These are phyloP conservation scores for Salvelinus alpinus DNA, from an alignment of 2,113 vertebrate species.

Conservation along the genomic window DNA sequence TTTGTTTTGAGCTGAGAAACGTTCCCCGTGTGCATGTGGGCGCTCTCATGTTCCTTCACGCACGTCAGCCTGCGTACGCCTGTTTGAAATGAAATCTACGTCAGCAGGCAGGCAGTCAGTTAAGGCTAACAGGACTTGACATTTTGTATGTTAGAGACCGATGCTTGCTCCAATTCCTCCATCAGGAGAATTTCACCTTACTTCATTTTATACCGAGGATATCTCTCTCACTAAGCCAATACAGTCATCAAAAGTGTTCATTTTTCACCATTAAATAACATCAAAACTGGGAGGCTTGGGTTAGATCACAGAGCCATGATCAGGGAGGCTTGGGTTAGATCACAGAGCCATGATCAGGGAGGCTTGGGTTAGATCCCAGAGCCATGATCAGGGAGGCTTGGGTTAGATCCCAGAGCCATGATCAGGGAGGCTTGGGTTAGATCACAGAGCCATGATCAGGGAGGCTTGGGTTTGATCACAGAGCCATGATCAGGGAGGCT, in stretches of 20 bases:
- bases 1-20: slow-evolving; percentile 16
- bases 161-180: slow-evolving; percentile 64
- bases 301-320: slow-evolving; percentile 27
- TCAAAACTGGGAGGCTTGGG: background rate
- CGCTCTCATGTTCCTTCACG: slow-evolving; percentile 32
- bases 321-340: slow-evolving; percentile 23
- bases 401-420: background rate
- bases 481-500: background rate
- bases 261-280: background rate
- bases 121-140: slow-evolving; percentile 72
- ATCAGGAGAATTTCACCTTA: slow-evolving; percentile 43
- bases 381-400: background rate
- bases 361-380: too few relatives aligned
- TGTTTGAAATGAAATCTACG: slow-evolving; percentile 68
- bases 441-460: background rate
- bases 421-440: background rate
- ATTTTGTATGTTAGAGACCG: slow-evolving; percentile 65
- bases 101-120: slow-evolving; percentile 67
- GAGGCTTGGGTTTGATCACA: too few relatives aligned
- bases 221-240: slow-evolving; percentile 26
- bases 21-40: slow-evolving; percentile 16
- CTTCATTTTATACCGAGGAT: slow-evolving; percentile 49
- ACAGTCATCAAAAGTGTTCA: slow-evolving; percentile 27
- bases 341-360: background rate
- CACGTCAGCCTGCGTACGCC: slow-evolving; percentile 39